Evolutionary conservation across 2,797 vertebrate genomes (phyloP).

Genomic region (Ptychadena robeensis): DNA sequence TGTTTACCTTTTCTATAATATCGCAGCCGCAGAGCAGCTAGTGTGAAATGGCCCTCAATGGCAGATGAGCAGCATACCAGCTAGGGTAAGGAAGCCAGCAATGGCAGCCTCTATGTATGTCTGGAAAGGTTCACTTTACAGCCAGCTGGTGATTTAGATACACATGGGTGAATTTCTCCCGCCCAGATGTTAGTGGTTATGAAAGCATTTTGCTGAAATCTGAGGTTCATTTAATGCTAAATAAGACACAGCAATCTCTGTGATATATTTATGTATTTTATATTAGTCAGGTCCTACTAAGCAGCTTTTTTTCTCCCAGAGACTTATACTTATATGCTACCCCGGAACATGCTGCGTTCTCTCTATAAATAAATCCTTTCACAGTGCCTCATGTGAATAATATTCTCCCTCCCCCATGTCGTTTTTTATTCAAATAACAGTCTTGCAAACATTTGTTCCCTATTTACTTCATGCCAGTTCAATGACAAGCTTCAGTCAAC

Average conservation of each 20-base stretch:
- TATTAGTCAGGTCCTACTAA: too few relatives aligned
- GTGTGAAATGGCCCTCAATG: too few relatives aligned
- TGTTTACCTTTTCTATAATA: too few relatives aligned
- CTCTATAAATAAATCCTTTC: slow-evolving; percentile 26
- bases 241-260: not conserved
- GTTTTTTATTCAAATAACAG: slow-evolving; percentile 50
- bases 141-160: not conserved
- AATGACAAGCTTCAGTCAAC: slow-evolving; percentile 54
- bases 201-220: not conserved
- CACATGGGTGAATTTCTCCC: not conserved
- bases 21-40: too few relatives aligned
- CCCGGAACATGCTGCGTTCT: slow-evolving; percentile 3
- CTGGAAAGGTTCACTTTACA: too few relatives aligned
- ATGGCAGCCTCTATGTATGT: too few relatives aligned
- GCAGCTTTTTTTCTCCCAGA: not conserved
- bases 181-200: not conserved
- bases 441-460: slow-evolving; percentile 54
- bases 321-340: slow-evolving; percentile 14
- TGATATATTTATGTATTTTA: not conserved
- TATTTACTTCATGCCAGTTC: slow-evolving; percentile 55
- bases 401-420: slow-evolving; percentile 40
- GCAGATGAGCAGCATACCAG: too few relatives aligned
- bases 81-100: too few relatives aligned
- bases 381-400: slow-evolving; percentile 21
- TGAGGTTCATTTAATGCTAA: too few relatives aligned